Evolutionary conservation across 2,797 vertebrate species (phyloP).

Genomic region (Rhinophrynus dorsalis): DNA sequence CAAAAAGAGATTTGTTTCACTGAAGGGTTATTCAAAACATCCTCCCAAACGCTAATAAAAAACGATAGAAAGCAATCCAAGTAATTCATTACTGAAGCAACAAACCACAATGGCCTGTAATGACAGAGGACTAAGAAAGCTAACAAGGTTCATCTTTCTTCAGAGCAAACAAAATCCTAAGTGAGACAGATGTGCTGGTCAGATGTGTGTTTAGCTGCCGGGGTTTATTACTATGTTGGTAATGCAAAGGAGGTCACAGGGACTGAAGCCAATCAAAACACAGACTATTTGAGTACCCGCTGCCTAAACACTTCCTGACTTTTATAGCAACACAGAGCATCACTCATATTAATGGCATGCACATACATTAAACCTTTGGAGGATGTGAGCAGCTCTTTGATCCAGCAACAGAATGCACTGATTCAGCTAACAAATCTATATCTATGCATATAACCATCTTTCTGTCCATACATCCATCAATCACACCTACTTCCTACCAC

Average conservation of each 20-base stretch:
- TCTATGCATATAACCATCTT: too few species aligned
- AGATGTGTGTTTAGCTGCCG: background rate
- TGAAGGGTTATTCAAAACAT: background rate
- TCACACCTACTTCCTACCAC: too few species aligned
- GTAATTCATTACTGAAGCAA: constrained; percentile 3
- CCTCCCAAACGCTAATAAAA: background rate
- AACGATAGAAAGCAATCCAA: constrained; percentile 2
- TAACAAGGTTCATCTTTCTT: constrained; percentile 4
- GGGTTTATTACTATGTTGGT: background rate
- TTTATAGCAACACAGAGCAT: background rate
- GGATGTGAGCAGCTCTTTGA: too few species aligned
- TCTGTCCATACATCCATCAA: too few species aligned
- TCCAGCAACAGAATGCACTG: too few species aligned
- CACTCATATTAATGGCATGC: background rate
- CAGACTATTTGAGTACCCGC: background rate
- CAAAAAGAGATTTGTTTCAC: background rate
- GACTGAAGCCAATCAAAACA: constrained; percentile 1
- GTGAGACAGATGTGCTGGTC: constrained; percentile 10
- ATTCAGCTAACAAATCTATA: too few species aligned
- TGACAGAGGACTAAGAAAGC: background rate
- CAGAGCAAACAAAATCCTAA: background rate
- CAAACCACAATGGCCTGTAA: constrained; percentile 6
- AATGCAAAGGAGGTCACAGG: background rate
- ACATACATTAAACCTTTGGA: background rate
- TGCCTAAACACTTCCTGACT: background rate